Evolutionary conservation across 2,113 vertebrate genomes (phyloP), one percentile per base, ranked within the genome.

Genomic region (Microtus richardsoni): DNA sequence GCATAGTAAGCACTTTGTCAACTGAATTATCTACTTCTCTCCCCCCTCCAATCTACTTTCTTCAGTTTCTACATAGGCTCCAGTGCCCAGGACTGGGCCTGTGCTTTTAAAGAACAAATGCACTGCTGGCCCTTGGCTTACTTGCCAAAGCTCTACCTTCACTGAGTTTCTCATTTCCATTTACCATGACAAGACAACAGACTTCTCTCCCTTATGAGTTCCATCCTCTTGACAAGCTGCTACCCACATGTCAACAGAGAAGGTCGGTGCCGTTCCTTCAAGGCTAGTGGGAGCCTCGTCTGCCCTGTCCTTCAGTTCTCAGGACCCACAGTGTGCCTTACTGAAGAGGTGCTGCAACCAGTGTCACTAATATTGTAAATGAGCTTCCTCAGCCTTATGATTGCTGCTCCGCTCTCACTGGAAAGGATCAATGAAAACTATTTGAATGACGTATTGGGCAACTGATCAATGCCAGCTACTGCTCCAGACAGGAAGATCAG

Each of bases 171-270:
- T 52, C 44, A 54, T 66, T 36, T 26, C 5, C 36, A 41, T 79
- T 85, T 95, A 84, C 33, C 3, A 77, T 22, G 60, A 52, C 52
- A 94, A 79, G n/a, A 89, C 26, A 75, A 52, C 47, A 78, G 33
- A 77, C 62, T 71, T 41, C n/a, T 58, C 79, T 89, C 89, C 79
- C 41, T 66, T 90, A 33, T 74, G 74, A 36, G 80, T 93, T 89
- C 47, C n/a, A 39, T 22, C 60, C 28, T 39, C 44, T 91, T 83
- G 73, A 85, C 30, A 85, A 62, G 47, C 68, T 60, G 71, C 49
- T 52, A 12, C 70, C 62, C n/a, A 60, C 8, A 64, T 71, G 33
- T 44, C 36, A 7, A 26, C 70, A 30, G 93, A 33, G 39, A 64
- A n/a, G 80, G 78, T 70, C 2, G 58, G 21, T 24, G 68, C 19